Evolutionary conservation across 2,888 invertebrate species (phyloP), one percentile per base, ranked within the genome.

Genomic region (Sinohyriopsis cumingii): DNA sequence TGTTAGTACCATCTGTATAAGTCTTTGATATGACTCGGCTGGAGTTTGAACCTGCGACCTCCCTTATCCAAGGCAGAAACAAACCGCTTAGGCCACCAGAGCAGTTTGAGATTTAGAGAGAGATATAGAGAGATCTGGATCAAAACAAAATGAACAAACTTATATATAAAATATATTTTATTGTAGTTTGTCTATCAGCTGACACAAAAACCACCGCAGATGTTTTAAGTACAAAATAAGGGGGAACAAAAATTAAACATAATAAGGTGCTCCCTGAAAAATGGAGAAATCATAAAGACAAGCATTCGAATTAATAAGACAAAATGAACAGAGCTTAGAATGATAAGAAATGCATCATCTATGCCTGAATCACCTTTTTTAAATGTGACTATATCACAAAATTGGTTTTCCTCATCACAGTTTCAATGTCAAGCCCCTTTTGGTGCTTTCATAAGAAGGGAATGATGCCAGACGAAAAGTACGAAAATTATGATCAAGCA

Each of bases 381-480:
- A 55, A 53, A 19, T 33, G 57, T 33, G 22, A 63, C 22, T 45
- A 63, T 68, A 69, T 65, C 59, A 57, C 63, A 63, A 61, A 59
- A 25, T 25, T 22, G 20, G 33, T 53, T 62, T 59, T 67, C 67
- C 62, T 67, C 75, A 75, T 75, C 75, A 75, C 75, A 75, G 69
- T 63, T 59, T 56, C 57, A 56, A 60, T 61, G 64, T 53, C 62
- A 62, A 56, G 25, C 62, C 67, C 67, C 67, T 62, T 54, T 53
- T 64, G 62, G 56, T 54, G 45, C n/a, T 56, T 63, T 63, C 53
- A 62, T 62, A 69, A 69, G 57, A 59, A 64, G 72, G 69, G 72
- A 69, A 75, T 75, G 71, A 67, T 67, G 59, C 72, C 75, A 75
- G 67, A 69, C 59, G 55, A 45, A 45, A 45, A 45, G 45, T 45